A percentile compares a stretch with the other conserved stretches of the same genome.
Conservation (phyloP, 1,140 invertebrate species). For the Ridgeia piscesae region DNA sequence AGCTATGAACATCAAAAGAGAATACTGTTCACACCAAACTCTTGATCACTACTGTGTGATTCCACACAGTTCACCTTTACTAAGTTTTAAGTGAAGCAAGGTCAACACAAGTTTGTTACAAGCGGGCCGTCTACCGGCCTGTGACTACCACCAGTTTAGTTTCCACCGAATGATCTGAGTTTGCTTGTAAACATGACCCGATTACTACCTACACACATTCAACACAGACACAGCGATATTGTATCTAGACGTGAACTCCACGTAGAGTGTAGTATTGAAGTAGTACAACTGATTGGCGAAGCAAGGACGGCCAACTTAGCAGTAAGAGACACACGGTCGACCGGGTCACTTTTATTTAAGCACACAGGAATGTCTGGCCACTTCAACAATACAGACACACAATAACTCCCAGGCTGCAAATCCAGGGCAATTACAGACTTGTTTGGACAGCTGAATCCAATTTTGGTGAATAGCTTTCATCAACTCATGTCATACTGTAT, state of each 20-base stretch:
- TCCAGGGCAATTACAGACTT: not conserved
- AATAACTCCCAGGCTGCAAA: not conserved
- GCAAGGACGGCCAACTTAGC: not conserved
- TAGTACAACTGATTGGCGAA: not conserved
- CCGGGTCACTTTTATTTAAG: not conserved
- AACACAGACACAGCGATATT: not conserved
- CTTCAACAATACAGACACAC: not conserved
- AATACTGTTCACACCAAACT: no score
- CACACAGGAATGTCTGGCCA: not conserved
- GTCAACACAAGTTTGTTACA: not conserved
- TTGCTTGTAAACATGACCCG: not conserved
- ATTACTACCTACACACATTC: not conserved
- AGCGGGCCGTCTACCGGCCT: not conserved
- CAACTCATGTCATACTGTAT: not conserved
- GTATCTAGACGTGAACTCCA: no score
- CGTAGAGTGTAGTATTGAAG: not conserved
- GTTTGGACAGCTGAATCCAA: not conserved
- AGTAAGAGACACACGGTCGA: not conserved
- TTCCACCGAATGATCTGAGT: not conserved
- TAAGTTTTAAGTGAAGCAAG: no score
- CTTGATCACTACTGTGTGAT: no score
- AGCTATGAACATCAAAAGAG: no score
- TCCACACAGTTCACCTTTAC: no score
- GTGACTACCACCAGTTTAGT: not conserved
- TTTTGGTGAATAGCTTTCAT: not conserved